Conservation (phyloP, 2,888 invertebrate species). For the Papilio demoleus region DNA sequence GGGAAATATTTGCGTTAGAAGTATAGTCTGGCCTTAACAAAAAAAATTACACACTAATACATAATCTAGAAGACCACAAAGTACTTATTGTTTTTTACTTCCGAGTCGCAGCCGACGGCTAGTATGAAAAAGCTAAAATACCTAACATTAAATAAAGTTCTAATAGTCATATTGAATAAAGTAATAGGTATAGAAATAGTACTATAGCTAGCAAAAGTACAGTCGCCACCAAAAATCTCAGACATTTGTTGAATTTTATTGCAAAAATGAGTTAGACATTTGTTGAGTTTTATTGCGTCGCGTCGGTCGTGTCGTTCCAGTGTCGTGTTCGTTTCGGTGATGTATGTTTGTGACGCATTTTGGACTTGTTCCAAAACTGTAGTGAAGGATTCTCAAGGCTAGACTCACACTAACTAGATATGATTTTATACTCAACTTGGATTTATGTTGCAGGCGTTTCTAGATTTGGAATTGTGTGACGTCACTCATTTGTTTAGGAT, state of each 20-base stretch:
- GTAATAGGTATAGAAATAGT: no score
- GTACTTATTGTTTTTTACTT: no score
- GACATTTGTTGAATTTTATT: background rate
- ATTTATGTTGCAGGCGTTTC: slow-evolving; percentile 21
- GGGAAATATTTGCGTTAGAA: no score
- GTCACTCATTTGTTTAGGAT: background rate
- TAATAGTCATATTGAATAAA: no score
- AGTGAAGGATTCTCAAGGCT: slow-evolving; percentile 54
- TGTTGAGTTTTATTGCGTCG: slow-evolving; percentile 54
- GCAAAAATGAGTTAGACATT: slow-evolving; percentile 41
- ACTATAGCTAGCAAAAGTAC: background rate
- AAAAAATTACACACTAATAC: no score
- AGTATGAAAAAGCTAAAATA: no score
- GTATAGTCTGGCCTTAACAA: no score
- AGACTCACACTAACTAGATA: slow-evolving; percentile 42
- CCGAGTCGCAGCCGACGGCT: no score
- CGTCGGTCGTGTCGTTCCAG: slow-evolving; percentile 50
- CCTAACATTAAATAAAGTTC: no score
- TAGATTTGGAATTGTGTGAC: background rate
- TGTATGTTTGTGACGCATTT: slow-evolving; percentile 53
- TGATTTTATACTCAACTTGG: slow-evolving; percentile 30
- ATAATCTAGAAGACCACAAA: no score
- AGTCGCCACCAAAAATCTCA: background rate
- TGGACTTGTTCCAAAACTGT: slow-evolving; percentile 59
- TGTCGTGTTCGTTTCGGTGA: slow-evolving; percentile 38